Conservation (phyloP, 2,113 vertebrate genomes). For the Synodontis membranacea region DNA sequence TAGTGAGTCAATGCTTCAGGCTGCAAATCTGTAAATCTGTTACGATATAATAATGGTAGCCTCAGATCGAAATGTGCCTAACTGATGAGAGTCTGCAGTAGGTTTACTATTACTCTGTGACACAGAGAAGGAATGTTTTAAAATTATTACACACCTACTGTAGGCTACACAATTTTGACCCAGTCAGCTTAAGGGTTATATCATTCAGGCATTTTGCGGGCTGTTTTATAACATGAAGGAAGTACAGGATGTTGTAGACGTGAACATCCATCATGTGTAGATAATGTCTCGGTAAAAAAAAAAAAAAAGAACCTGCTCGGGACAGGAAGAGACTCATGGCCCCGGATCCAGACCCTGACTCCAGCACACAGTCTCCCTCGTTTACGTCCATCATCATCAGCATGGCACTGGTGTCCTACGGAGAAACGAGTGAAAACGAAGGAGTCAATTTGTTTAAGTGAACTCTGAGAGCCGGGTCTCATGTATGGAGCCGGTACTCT, state of each 20-base stretch:
- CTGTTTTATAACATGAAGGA: background rate
- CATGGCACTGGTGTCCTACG: constrained; percentile 76
- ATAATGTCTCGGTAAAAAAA: background rate
- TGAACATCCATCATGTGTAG: background rate
- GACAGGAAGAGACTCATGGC: constrained; percentile 89
- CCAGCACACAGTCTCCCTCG: constrained; percentile 84
- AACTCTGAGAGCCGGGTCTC: no score
- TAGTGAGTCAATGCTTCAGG: no score
- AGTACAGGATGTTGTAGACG: background rate
- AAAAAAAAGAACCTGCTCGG: constrained; percentile 77
- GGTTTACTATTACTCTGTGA: no score
- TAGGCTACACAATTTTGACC: background rate
- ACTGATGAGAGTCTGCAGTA: background rate
- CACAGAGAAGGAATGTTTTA: no score
- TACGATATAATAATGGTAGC: background rate
- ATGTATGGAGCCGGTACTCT: no score
- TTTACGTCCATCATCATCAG: constrained; percentile 81
- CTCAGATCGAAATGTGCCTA: background rate
- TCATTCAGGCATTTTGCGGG: background rate
- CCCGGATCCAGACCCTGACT: constrained; percentile 86
- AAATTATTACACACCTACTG: background rate
- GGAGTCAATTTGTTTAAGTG: background rate
- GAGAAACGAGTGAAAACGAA: background rate
- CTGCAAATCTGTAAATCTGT: no score
- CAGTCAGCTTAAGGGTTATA: background rate